Evolutionary conservation across 64 coral and sea anemone genomes (phyloP).

Genomic region (Actinia equina): DNA sequence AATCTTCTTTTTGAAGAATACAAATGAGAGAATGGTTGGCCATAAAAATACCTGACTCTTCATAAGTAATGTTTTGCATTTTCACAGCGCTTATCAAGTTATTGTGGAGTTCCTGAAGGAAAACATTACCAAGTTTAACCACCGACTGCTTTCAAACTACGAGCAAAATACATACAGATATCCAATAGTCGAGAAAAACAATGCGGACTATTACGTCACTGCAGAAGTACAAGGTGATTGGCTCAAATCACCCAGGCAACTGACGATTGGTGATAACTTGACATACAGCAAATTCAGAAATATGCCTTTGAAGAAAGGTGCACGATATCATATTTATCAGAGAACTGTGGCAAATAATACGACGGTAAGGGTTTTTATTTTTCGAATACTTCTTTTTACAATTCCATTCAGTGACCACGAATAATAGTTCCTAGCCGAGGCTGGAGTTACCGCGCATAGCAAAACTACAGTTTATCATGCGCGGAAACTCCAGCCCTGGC

Average conservation of each 20-base stretch:
- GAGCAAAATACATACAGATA: background rate
- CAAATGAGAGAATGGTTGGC: no score
- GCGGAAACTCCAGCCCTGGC: no score
- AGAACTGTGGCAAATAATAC: slow-evolving; percentile 5
- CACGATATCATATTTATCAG: slow-evolving; percentile 19
- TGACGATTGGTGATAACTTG: slow-evolving; percentile 26
- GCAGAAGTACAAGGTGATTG: slow-evolving; percentile 19
- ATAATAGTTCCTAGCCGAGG: no score
- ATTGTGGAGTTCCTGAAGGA: background rate
- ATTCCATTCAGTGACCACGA: no score
- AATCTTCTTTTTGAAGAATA: no score
- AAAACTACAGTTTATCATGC: no score
- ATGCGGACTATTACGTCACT: slow-evolving; percentile 17
- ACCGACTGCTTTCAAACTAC: background rate
- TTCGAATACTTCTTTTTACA: no score
- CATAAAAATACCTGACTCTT: background rate
- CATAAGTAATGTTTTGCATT: background rate
- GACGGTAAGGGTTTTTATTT: background rate
- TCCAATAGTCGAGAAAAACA: background rate
- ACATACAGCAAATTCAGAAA: slow-evolving; percentile 10
- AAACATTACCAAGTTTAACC: background rate
- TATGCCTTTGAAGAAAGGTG: background rate
- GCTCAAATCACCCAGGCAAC: background rate
- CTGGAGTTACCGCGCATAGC: no score
- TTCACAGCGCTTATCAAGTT: slow-evolving; percentile 1